Conservation (phyloP, 2,888 invertebrate species). For the Eristalis intricaria region DNA sequence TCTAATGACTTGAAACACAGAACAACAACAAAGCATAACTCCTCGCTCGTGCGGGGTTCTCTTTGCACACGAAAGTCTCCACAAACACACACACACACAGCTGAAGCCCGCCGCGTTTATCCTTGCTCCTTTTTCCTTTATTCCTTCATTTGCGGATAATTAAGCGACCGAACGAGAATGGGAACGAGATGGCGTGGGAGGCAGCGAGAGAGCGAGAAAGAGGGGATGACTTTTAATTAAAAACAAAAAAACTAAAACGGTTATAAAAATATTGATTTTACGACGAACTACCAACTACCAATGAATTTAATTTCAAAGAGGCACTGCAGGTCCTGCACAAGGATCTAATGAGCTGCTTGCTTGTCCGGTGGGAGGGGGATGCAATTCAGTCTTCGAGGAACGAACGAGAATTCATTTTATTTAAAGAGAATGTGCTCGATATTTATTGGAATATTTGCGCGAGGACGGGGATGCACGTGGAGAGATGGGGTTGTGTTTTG, state of each 20-base stretch:
- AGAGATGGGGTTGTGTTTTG: neutral
- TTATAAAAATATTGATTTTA: conserved; percentile 30
- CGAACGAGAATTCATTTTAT: neutral
- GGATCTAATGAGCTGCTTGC: conserved; percentile 18
- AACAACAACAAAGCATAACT: neutral
- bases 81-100: neutral
- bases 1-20: conserved; percentile 35
- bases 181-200: neutral
- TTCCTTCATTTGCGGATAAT: conserved; percentile 26
- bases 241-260: conserved; percentile 25
- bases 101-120: neutral
- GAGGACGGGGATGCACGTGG: neutral
- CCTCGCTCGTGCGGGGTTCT: neutral
- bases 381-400: neutral
- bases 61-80: too few species aligned
- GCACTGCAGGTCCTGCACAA: conserved; percentile 1
- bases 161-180: neutral
- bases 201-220: neutral
- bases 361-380: neutral
- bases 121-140: neutral
- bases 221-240: conserved; percentile 21
- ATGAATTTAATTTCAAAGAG: neutral
- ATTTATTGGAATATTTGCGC: neutral
- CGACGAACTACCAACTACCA: neutral
- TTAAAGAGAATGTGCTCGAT: neutral